Conservation (phyloP, 1,140 invertebrate species). For the Trichoplusia ni region DNA sequence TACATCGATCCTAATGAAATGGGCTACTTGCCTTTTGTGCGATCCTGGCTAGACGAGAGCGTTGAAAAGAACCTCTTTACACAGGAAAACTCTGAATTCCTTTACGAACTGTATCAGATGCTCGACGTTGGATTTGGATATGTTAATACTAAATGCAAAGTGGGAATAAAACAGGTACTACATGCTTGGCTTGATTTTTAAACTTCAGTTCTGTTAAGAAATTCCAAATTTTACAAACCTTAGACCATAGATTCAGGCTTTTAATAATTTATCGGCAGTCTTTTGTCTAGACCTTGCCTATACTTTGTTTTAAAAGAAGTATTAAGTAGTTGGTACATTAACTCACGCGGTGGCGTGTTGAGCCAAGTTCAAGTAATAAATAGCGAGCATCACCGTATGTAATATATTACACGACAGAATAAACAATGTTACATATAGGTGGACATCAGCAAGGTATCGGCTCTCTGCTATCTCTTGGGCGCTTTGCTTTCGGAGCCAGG, state of each 20-base stretch:
- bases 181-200: slow-evolving; percentile 18
- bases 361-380: too few species aligned
- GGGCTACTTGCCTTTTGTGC: slow-evolving; percentile 79
- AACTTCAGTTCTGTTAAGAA: too few species aligned
- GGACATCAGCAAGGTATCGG: slow-evolving; percentile 89
- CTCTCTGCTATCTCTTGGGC: slow-evolving; percentile 88
- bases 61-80: slow-evolving; percentile 63
- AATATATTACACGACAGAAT: too few species aligned
- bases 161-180: slow-evolving; percentile 71
- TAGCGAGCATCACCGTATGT: too few species aligned
- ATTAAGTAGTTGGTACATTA: too few species aligned
- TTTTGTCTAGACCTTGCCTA: too few species aligned
- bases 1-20: slow-evolving; percentile 92
- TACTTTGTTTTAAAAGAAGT: too few species aligned
- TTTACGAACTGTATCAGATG: slow-evolving; percentile 83
- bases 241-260: too few species aligned
- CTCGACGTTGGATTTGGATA: slow-evolving; percentile 81
- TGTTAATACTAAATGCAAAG: slow-evolving; percentile 66
- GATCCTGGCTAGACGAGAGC: slow-evolving; percentile 63
- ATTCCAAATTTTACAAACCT: too few species aligned
- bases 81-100: slow-evolving; percentile 81
- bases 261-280: too few species aligned
- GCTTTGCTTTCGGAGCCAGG: slow-evolving; percentile 83
- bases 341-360: too few species aligned
- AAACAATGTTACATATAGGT: slow-evolving; percentile 83